A percentile compares a stretch with the other conserved stretches of the same genome.
Conservation (phyloP, 2,113 vertebrate genomes). For the Loxodonta africana region DNA sequence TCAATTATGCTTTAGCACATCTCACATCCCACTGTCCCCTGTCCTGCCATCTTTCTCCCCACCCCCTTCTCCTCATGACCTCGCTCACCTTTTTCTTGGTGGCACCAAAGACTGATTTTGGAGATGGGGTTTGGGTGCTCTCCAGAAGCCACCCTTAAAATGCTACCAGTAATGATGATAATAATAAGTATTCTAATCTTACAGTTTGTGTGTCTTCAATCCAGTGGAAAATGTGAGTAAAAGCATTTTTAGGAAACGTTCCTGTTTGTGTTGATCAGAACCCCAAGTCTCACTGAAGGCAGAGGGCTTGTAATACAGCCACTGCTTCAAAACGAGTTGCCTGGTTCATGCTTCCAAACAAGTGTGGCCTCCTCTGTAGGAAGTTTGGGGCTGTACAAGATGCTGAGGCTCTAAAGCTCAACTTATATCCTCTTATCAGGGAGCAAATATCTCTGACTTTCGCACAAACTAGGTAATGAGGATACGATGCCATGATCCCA, state of each 20-base stretch:
- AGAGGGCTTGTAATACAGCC: not conserved
- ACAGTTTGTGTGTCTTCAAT: not conserved
- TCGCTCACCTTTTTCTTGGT: not conserved
- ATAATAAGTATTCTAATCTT: not conserved
- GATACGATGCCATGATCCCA: not conserved
- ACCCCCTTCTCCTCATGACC: accelerated
- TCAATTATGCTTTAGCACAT: not conserved
- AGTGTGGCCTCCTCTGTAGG: not conserved
- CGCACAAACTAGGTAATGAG: not conserved
- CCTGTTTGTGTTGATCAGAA: not conserved
- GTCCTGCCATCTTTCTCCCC: not conserved
- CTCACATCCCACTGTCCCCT: not conserved
- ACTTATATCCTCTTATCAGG: not conserved
- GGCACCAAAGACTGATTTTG: not conserved
- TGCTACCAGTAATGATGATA: not conserved
- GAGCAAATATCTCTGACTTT: not conserved
- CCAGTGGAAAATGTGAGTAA: not conserved
- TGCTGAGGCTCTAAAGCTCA: not conserved
- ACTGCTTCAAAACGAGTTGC: not conserved
- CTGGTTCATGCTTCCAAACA: not conserved
- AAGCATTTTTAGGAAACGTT: not conserved
- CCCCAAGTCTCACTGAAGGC: not conserved
- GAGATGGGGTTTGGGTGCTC: not conserved
- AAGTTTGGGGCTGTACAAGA: not conserved
- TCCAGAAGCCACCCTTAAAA: not conserved